Base-by-base conservation (phyloP, 2,797 vertebrate genomes). In the Trichosurus vulpecula region DNA sequence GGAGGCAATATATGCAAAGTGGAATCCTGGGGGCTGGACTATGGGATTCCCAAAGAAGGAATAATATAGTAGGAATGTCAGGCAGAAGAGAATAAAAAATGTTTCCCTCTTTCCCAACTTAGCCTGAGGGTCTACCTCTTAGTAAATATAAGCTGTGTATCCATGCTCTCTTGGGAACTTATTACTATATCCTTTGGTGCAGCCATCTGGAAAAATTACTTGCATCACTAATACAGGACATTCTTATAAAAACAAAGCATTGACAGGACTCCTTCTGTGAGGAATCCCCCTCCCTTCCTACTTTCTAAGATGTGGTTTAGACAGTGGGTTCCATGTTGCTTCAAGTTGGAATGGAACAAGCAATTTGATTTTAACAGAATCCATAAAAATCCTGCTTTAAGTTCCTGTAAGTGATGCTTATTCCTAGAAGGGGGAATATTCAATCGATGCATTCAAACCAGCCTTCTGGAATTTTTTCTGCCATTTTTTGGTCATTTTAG, bases 231-330 rank as follows among this genome's bases (percentile, higher is more conserved):
- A 51, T 11, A 87, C 22, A 51, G 3, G 74, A 51, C 41, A 51
- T 87, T 87, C 14, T 51, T 87, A 87, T 12, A 51, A 87, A 51
- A 27, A 47, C 16, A 87, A 87, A 27, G 41, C 41, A 27, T 4
- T 51, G 9, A 87, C 9, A 87, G 41, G 10, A 87, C 9, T 87
- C 41, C 41, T 87, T 0, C 25, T 52, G 0, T 22, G 27, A n/a
- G 31, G 89, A 57, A 41, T 1, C 57, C 66, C 53, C 94, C 30
- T 92, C 27, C 27, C 10, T 92, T 13, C 58, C 93, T 91, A 35
- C 55, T 95, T 61, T 54, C 90, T 41, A n/a, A 93, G 74, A 51
- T 57, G 35, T 56, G 92, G 29, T 52, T 16, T 56, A 91, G 93
- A 94, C 53, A 91, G 90, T 58, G 55, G 54, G 22, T 31, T 41